phyloP scores from a whole-genome alignment of 2,113 vertebrate genomes.

The Tragelaphus imberbis region DNA sequence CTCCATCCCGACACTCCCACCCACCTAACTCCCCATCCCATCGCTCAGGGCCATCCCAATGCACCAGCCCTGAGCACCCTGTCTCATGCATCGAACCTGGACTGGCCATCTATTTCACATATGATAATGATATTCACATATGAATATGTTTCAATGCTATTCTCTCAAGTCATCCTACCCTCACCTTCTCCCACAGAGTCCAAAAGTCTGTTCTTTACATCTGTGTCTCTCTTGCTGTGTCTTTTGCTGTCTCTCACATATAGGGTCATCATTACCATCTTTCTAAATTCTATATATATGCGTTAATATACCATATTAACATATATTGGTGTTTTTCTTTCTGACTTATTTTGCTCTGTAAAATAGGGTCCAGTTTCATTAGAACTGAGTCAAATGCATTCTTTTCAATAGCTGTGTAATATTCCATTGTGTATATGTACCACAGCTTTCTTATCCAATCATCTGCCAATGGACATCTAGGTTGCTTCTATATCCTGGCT shows the following conservation, averaged over 20 bases:
- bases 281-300: too few relatives aligned
- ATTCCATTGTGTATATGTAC: background rate
- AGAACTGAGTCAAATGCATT: too few relatives aligned
- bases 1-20: background rate
- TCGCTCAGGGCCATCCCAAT: background rate
- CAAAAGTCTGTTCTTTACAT: background rate
- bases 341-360: too few relatives aligned
- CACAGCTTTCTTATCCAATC: background rate
- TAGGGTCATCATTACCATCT: too few relatives aligned
- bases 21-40: background rate
- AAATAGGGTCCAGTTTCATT: too few relatives aligned
- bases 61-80: background rate
- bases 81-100: background rate
- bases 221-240: background rate
- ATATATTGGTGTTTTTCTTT: too few relatives aligned
- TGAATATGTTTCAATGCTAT: background rate
- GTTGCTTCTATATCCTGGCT: background rate
- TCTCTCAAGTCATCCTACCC: background rate
- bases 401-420: background rate
- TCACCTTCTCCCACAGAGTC: background rate
- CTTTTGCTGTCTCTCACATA: background rate
- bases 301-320: too few relatives aligned
- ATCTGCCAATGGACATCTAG: background rate
- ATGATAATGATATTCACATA: background rate
- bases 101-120: background rate